Evolutionary conservation across 2,113 vertebrate species (phyloP), one percentile per base, ranked within the genome.

Genomic region (Murina feae): DNA sequence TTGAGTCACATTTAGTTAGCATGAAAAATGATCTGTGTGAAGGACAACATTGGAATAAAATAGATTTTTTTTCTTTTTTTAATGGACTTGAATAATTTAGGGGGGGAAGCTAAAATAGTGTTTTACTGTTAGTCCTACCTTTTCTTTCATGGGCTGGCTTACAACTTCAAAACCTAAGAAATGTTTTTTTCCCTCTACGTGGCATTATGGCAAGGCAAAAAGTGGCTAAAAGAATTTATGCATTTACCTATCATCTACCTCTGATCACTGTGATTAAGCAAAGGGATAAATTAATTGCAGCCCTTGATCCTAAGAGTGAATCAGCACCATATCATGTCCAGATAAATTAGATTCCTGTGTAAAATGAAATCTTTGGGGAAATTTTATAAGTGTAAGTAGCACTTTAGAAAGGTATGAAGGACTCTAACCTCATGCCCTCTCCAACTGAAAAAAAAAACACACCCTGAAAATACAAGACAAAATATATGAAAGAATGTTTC

Each of bases 21-120:
- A 23, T 89, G 44, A 86, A 92, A 94, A 93, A 76, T 90, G 25
- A 65, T 53, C 58, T 90, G 25, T 65, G n/a, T 95, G 69, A 96
- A 82, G 32, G 39, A 81, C 66, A 68, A 90, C 55, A 79, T 4
- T 92, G 78, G 79, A 91, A 71, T 86, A 23, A 82, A 86, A 13
- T 72, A 16, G 51, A 7, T 74, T 53, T 28, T 20, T 18, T 14
- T 14, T 14, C 47, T 13, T 13, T 51, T 58, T 58, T 58, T 9
- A 58, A 68, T 47, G 81, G 37, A 13, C 42, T 68, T 42, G 30
- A 87, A 49, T 86, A 89, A 78, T n/a, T 65, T 93, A 89, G 47
- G 32, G 9, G 9, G 28, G 28, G 83, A 78, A 93, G 20, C 66
- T 87, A 39, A 86, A 83, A 83, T 20, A 55, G 28, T 35, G 2